Conservation (phyloP, 1,140 invertebrate genomes). For the Scylla paramamosain region DNA sequence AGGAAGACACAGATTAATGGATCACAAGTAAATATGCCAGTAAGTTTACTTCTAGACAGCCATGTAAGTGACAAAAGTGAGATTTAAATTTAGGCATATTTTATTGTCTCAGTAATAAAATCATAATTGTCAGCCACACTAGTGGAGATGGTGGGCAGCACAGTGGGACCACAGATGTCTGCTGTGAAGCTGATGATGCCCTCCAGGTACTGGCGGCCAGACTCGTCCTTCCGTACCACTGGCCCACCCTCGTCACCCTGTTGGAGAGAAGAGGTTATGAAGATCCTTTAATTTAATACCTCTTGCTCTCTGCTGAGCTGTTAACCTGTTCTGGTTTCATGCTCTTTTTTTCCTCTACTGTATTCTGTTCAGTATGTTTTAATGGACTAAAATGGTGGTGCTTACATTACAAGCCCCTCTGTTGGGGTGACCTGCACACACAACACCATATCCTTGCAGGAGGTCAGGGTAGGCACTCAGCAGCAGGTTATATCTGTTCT, state of each 20-base stretch:
- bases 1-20: no score
- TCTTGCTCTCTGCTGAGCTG: background rate
- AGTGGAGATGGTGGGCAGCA: slow-evolving; percentile 9
- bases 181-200: slow-evolving; percentile 29
- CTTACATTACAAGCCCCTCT: slow-evolving; percentile 38
- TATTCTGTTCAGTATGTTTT: no score
- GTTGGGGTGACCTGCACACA: slow-evolving; percentile 30
- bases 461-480: slow-evolving; percentile 1
- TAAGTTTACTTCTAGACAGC: no score
- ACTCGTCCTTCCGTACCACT: background rate
- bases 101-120: background rate
- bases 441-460: slow-evolving; percentile 14
- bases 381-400: no score
- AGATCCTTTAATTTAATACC: background rate
- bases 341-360: background rate
- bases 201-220: slow-evolving; percentile 25
- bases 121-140: slow-evolving; percentile 28
- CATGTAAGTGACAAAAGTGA: no score
- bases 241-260: slow-evolving; percentile 50
- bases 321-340: background rate
- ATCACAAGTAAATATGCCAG: no score
- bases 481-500: background rate
- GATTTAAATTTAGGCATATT: no score
- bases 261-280: background rate
- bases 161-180: background rate